Evolutionary conservation across 2,113 vertebrate species (phyloP).

Genomic region (Toxostoma redivivum): DNA sequence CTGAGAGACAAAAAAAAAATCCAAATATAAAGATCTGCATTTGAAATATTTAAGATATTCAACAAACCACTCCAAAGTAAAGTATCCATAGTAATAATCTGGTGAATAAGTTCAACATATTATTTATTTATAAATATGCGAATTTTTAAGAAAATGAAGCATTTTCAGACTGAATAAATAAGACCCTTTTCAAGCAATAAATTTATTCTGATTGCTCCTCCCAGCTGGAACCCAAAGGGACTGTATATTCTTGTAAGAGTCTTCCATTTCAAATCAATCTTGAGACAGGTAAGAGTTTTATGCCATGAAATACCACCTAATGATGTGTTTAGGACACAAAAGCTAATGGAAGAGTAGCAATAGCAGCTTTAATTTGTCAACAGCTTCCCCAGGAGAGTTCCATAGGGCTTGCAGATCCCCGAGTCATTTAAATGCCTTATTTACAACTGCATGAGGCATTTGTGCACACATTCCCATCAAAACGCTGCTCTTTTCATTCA

Average conservation of each 20-base stretch:
- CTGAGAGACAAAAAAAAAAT: not conserved
- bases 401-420: conserved; percentile 14
- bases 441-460: conserved; percentile 27
- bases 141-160: not conserved
- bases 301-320: conserved; percentile 46
- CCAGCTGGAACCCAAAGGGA: conserved; percentile 18
- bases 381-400: conserved; percentile 38
- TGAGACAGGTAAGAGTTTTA: conserved; percentile 51
- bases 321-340: conserved; percentile 56
- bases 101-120: not conserved
- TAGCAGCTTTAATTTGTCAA: conserved; percentile 55
- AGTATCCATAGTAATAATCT: not conserved
- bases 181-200: not conserved
- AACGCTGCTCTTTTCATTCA: not conserved
- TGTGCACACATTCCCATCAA: not conserved
- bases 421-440: conserved; percentile 47
- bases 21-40: not conserved
- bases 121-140: conserved; percentile 4
- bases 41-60: not conserved
- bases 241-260: conserved; percentile 13
- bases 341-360: conserved; percentile 34
- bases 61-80: not conserved
- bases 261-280: conserved; percentile 45
- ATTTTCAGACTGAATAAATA: conserved; percentile 3
- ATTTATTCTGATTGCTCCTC: not conserved